phyloP scores from a whole-genome alignment of 2,888 invertebrate species.

The Diadromus collaris region DNA sequence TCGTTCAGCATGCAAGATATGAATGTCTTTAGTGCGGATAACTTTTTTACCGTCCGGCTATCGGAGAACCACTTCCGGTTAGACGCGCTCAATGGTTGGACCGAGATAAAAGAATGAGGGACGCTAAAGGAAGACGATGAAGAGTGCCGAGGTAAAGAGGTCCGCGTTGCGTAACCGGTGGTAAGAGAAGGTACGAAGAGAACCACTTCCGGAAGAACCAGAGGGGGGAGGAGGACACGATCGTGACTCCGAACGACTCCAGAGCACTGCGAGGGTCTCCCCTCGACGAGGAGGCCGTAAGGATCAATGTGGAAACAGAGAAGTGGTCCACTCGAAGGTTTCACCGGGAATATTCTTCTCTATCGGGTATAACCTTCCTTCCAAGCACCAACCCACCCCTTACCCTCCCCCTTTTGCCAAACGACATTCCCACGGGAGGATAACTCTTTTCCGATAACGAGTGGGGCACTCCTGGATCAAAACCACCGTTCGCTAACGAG shows the following conservation, averaged over 20 bases:
- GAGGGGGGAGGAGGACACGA: constrained; percentile 15
- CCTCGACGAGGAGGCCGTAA: constrained; percentile 17
- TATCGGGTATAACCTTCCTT: neutral
- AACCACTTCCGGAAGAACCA: constrained; percentile 52
- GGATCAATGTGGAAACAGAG: constrained; percentile 36
- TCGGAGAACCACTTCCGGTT: constrained; percentile 34
- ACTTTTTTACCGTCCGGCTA: constrained; percentile 14
- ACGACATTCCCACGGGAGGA: constrained; percentile 23
- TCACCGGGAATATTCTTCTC: constrained; percentile 30
- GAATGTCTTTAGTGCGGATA: constrained; percentile 12
- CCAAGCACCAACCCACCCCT: too few relatives aligned
- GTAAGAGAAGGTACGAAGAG: constrained; percentile 29
- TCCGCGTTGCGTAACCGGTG: neutral
- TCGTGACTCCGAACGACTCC: constrained; percentile 53
- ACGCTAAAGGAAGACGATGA: constrained; percentile 24
- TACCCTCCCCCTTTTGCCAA: neutral
- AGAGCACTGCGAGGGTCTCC: constrained; percentile 25
- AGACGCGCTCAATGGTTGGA: constrained; percentile 15
- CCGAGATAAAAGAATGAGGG: constrained; percentile 37
- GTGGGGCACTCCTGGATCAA: constrained; percentile 40
- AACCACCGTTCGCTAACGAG: constrained; percentile 48
- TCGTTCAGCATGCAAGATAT: neutral
- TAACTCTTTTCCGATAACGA: constrained; percentile 53
- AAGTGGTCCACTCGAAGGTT: constrained; percentile 32
- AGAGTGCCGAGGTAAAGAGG: neutral